phyloP scores from a whole-genome alignment of 92 coral and sea anemone genomes.

The Parazoanthus swiftii region DNA sequence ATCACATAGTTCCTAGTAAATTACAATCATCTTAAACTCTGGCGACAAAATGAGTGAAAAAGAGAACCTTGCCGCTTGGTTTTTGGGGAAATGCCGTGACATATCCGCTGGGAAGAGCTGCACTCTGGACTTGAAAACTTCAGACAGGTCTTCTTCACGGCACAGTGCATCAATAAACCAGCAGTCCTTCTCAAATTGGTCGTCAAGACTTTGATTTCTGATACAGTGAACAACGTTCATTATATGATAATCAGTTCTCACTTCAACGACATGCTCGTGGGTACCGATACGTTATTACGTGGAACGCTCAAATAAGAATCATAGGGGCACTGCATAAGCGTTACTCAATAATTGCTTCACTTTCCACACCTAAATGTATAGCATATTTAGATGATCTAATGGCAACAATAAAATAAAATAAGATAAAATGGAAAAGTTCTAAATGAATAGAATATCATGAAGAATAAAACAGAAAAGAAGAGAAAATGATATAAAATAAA shows the following conservation, averaged over 20 bases:
- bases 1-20: not conserved
- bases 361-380: too few species aligned
- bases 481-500: too few species aligned
- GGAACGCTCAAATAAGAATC: too few species aligned
- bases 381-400: too few species aligned
- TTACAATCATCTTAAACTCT: not conserved
- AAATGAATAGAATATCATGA: too few species aligned
- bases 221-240: not conserved
- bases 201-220: constrained; percentile 40
- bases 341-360: too few species aligned
- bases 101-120: constrained; percentile 96
- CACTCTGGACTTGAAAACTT: constrained; percentile 82
- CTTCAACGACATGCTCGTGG: too few species aligned
- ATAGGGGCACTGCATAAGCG: too few species aligned
- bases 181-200: constrained; percentile 83
- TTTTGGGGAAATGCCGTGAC: constrained; percentile 61
- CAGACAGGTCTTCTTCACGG: constrained; percentile 82
- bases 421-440: too few species aligned
- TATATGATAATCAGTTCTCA: not conserved
- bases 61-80: constrained; percentile 67
- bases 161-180: constrained; percentile 81
- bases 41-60: not conserved
- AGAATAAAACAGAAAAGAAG: too few species aligned
- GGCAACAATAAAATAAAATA: too few species aligned
- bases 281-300: too few species aligned